Percentiles rank a stretch among this genome's conserved stretches.
Evolutionary conservation across 1,140 invertebrate genomes (phyloP).

Genomic region (Choristoneura fumiferana): DNA sequence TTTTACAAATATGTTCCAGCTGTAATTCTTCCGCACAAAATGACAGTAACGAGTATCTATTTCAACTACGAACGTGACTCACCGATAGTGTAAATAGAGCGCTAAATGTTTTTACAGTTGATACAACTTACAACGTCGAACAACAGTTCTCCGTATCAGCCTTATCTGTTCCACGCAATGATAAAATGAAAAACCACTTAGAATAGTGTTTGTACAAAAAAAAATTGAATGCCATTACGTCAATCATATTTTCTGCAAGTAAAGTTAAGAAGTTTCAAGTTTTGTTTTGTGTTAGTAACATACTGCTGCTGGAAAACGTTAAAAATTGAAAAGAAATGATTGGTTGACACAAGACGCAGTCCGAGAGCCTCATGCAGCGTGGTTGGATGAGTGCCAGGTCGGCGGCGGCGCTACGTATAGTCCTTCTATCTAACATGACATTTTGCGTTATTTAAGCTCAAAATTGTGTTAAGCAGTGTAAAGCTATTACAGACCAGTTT

Average conservation of each 20-base stretch:
- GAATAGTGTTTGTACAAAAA: conserved; percentile 4
- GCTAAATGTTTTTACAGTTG: conserved; percentile 13
- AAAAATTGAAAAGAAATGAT: conserved; percentile 35
- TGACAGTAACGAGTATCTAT: neutral
- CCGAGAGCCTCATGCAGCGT: conserved; percentile 58
- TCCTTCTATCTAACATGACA: neutral
- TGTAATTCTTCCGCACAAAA: neutral
- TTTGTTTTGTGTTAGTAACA: too few relatives aligned
- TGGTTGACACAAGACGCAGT: conserved; percentile 53
- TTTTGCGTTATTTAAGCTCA: conserved; percentile 6
- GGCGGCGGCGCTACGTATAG: conserved; percentile 16
- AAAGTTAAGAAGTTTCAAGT: too few relatives aligned
- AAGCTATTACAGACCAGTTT: conserved; percentile 72
- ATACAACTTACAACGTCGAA: neutral
- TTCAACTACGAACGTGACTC: neutral
- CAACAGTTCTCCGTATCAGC: conserved; percentile 1
- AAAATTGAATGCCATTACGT: neutral
- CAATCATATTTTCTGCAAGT: neutral
- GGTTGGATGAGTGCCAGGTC: conserved; percentile 64
- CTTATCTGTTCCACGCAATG: neutral
- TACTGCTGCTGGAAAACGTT: too few relatives aligned
- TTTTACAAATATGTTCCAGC: too few relatives aligned
- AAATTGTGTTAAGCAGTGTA: conserved; percentile 9
- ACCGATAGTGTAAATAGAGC: neutral
- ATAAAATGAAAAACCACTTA: conserved; percentile 9